Base-by-base conservation (phyloP, 2,888 invertebrate genomes). In the Rotaria macrura region DNA sequence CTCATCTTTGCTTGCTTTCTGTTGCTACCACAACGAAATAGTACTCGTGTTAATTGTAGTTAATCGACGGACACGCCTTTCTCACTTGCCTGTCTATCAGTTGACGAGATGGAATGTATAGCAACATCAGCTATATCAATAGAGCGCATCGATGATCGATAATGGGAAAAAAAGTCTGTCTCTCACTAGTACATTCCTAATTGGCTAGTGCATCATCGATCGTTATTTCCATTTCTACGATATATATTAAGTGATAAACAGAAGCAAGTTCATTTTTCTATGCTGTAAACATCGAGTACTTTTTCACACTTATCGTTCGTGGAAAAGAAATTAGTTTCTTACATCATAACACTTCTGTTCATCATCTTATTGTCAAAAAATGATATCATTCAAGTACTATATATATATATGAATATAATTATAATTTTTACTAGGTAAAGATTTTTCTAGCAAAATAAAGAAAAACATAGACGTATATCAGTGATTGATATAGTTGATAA, bases 41-140 rank as follows among this genome's bases (percentile, higher is more conserved):
- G 55, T 57, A 57, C 72, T 72, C 40, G 72, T 72, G 72, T 72
- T 72, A 72, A 72, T 72, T 72, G 72, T 72, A 23, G 38, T 72
- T 72, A 79, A 79, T 79, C 79, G 79, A 79, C n/a, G n/a, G 79
- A 79, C 79, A 79, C 79, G 79, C 79, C 79, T 79, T 65, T 65
- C 34, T 65, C 34, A 17, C 20, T 65, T 20, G 65, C 65, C 65
- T 65, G 65, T 65, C 65, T 65, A 65, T 29, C 65, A 34, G 65
- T 65, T 65, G 65, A 65, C 65, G 6, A 34, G 65, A 65, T 65
- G 65, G 65, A 65, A 65, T 65, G 65, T 65, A 38, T 65, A 65
- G 65, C 65, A 65, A 65, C 65, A 65, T 65, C 65, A 65, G 65
- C 65, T 34, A 65, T 65, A 65, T 65, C 65, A 65, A 65, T 65